phyloP scores from a whole-genome alignment of 2,888 invertebrate species.

The Scaeva pyrastri region DNA sequence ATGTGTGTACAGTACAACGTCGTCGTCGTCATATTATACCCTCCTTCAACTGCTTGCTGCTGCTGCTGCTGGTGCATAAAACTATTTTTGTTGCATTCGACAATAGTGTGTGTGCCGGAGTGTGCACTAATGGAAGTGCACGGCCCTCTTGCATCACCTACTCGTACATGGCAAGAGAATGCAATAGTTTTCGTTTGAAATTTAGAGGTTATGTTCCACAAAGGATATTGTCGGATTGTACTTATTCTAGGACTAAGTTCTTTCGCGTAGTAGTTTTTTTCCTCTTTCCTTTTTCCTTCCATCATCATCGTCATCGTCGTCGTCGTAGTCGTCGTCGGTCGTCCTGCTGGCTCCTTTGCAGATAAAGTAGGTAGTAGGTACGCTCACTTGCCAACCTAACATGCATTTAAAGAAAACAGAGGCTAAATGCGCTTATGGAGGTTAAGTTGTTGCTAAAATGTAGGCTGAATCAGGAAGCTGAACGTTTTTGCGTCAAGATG shows the following conservation, averaged over 20 bases:
- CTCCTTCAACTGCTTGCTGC: background rate
- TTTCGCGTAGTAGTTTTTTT: constrained; percentile 12
- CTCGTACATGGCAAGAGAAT: constrained; percentile 37
- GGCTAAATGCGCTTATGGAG: constrained; percentile 34
- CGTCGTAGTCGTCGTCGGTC: too few relatives aligned
- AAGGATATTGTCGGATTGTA: constrained; percentile 46
- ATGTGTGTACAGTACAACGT: background rate
- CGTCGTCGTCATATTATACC: background rate
- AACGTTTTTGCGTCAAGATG: constrained; percentile 11
- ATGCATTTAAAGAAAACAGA: constrained; percentile 42
- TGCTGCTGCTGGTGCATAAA: constrained; percentile 17
- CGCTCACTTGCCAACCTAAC: constrained; percentile 24
- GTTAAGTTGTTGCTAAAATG: constrained; percentile 51
- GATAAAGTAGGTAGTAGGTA: too few relatives aligned
- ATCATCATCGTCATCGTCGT: background rate
- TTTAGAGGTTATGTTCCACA: constrained; percentile 70
- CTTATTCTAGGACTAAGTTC: constrained; percentile 52
- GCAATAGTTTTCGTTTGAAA: constrained; percentile 63
- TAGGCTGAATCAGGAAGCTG: constrained; percentile 48
- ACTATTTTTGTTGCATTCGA: constrained; percentile 56
- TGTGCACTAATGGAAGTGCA: constrained; percentile 65
- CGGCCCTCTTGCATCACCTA: constrained; percentile 15
- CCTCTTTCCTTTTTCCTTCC: background rate
- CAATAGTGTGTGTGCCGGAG: background rate
- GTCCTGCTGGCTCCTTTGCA: background rate